Evolutionary conservation across 2,888 invertebrate genomes (phyloP).

Genomic region (Scaptomyza reducta): DNA sequence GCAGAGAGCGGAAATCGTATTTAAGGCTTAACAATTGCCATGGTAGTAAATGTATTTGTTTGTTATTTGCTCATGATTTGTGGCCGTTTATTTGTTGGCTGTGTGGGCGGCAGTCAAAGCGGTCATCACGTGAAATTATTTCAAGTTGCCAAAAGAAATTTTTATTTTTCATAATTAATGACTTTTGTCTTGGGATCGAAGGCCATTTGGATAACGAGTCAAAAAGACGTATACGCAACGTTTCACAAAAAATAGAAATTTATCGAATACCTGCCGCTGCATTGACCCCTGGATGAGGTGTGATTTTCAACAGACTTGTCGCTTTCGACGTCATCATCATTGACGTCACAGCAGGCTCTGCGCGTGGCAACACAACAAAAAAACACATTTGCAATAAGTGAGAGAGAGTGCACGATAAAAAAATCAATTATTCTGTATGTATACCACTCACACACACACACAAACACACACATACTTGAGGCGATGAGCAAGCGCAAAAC

Average conservation of each 20-base stretch:
- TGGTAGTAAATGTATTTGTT: constrained; percentile 3
- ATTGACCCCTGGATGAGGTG: constrained; percentile 54
- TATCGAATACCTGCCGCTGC: constrained; percentile 31
- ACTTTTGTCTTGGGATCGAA: constrained; percentile 44
- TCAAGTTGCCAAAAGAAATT: constrained; percentile 57
- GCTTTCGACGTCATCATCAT: constrained; percentile 67
- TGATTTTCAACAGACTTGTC: constrained; percentile 37
- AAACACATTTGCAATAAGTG: constrained; percentile 11
- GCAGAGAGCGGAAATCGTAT: constrained; percentile 4
- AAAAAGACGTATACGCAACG: constrained; percentile 28
- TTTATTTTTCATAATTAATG: constrained; percentile 61
- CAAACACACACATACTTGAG: constrained; percentile 3
- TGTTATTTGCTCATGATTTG: constrained; percentile 34
- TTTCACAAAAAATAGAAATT: constrained; percentile 13
- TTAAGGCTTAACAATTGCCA: constrained; percentile 5
- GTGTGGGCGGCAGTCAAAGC: constrained; percentile 34
- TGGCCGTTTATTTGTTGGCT: constrained; percentile 19
- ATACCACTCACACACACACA: constrained; percentile 23
- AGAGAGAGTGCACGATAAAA: constrained; percentile 36
- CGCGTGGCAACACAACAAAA: constrained; percentile 30
- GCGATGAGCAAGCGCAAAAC: constrained; percentile 69
- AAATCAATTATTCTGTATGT: constrained; percentile 72
- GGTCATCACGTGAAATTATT: constrained; percentile 70
- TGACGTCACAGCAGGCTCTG: constrained; percentile 62
- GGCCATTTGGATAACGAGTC: constrained; percentile 25